Percentiles rank a stretch among this genome's conserved stretches.
These are phyloP conservation scores for Yponomeuta plumbellus DNA, from an alignment of 2,888 invertebrate genomes.

Conservation along the genomic window DNA sequence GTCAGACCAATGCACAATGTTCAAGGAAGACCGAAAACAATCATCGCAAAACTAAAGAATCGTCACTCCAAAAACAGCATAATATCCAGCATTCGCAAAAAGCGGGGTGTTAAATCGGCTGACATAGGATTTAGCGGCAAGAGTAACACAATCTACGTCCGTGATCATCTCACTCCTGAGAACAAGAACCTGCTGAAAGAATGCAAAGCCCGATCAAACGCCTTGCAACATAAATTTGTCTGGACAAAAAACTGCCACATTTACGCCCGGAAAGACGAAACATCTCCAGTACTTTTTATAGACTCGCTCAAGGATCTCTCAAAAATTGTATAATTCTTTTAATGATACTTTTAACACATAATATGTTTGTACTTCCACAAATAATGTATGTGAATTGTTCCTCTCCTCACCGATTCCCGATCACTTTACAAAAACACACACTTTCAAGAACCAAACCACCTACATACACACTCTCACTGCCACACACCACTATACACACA, in stretches of 20 bases:
- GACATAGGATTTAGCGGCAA: not conserved
- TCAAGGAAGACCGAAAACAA: too few relatives aligned
- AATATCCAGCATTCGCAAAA: too few relatives aligned
- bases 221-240: not conserved
- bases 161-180: not conserved
- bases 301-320: not conserved
- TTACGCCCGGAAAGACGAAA: not conserved
- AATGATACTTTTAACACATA: not conserved
- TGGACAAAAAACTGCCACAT: conserved; percentile 8
- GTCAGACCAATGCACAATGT: too few relatives aligned
- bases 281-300: not conserved
- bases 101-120: too few relatives aligned
- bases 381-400: too few relatives aligned
- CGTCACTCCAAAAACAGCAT: too few relatives aligned
- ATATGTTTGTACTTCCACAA: not conserved
- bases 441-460: not conserved
- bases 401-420: too few relatives aligned
- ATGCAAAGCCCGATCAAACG: not conserved
- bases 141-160: not conserved
- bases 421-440: not conserved
- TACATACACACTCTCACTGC: not conserved
- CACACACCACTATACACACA: too few relatives aligned
- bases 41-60: too few relatives aligned
- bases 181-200: not conserved
- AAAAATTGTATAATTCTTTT: not conserved